Evolutionary conservation across 2,888 invertebrate genomes (phyloP), one percentile per base, ranked within the genome.

Genomic region (Cryptus armator): DNA sequence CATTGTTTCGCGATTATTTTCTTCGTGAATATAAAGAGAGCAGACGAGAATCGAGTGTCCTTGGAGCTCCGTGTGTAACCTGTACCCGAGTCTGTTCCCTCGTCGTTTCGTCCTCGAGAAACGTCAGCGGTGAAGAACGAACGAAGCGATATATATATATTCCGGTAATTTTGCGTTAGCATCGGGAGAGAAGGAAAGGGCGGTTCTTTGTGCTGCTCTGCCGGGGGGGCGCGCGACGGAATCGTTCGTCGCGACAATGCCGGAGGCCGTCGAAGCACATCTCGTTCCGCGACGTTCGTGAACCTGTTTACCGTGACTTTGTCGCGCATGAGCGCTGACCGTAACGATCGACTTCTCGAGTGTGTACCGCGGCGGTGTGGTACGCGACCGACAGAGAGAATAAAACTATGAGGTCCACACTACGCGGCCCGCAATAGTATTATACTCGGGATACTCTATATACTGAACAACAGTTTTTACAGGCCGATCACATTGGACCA

Each of bases 231-330:
- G 68, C 46, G 37, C 48, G 32, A 68, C 43, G 64, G 78, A 77
- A 77, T 82, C 81, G 77, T 37, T 37, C 37, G 76, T 64, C 16
- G 14, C 44, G 29, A 16, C 46, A 56, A 78, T 37, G 72, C 62
- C 53, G 48, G 59, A 71, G 67, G 46, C 48, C 68, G 71, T 59
- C 67, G 85, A 81, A 77, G 80, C 77, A 80, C 83, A 81, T 62
- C 62, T 83, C 81, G 85, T 72, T 72, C 80, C 53, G 62, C 16
- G 79, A 53, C 83, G 83, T 81, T 83, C 86, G 83, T 85, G 80
- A 86, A 86, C 86, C 87, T 86, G 87, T 87, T 87, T 84, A 87
- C 87, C 87, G 87, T 87, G 87, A 87, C 86, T 87, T 87, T 84
- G 86, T 84, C 86, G 86, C 86, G 86, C 87, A 86, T 84, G 87